A percentile compares a stretch with the other conserved stretches of the same genome.
Evolutionary conservation across 37 sponge, comb jelly and placozoan genomes (phyloP).

Genomic region (Mnemiopsis leidyi): DNA sequence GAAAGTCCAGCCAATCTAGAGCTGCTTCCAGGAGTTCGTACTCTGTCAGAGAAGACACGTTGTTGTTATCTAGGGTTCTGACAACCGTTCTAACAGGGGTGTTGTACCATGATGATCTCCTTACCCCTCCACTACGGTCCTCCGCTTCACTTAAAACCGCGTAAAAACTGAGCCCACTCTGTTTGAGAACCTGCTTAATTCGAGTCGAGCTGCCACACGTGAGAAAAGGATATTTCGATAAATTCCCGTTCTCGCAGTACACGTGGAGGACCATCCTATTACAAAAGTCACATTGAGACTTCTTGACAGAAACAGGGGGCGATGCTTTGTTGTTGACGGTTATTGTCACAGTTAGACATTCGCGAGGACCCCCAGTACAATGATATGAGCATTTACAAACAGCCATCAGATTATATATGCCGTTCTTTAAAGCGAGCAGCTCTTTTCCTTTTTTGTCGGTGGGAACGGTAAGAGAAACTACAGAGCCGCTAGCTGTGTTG

Average conservation of each 20-base stretch:
- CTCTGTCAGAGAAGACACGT: slow-evolving; percentile 2
- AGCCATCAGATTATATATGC: neutral
- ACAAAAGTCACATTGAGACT: neutral
- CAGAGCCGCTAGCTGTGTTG: neutral
- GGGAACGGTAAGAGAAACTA: neutral
- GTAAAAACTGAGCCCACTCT: neutral
- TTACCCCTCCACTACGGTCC: neutral
- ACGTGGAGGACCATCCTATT: neutral
- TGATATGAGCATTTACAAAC: neutral
- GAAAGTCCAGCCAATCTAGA: slow-evolving; percentile 12
- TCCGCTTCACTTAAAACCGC: slow-evolving; percentile 4
- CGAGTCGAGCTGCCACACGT: neutral
- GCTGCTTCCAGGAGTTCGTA: slow-evolving; percentile 12
- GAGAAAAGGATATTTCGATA: neutral
- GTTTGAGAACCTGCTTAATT: neutral
- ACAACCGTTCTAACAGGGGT: neutral
- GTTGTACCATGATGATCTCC: neutral
- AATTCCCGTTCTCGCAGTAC: neutral
- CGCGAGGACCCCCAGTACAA: neutral
- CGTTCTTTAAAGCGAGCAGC: neutral
- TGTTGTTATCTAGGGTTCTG: neutral
- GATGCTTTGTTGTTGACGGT: neutral
- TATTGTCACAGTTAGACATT: neutral
- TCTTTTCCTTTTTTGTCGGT: neutral
- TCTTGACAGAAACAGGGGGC: neutral